Evolutionary conservation across 2,113 vertebrate genomes (phyloP).

Genomic region (Sebastes schlegelii): DNA sequence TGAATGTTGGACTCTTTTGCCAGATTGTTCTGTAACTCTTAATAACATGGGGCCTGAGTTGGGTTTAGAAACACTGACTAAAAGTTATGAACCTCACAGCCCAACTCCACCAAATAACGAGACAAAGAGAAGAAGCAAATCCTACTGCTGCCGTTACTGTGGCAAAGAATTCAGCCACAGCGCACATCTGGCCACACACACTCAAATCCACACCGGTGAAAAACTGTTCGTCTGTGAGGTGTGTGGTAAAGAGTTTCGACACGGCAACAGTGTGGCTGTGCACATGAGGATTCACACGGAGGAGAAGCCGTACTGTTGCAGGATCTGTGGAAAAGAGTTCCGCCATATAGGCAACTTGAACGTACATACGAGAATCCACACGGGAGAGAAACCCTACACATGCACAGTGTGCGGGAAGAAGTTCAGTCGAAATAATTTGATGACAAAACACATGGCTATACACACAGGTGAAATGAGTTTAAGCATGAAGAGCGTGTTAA

Average conservation of each 20-base stretch:
- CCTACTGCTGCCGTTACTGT: slow-evolving; percentile 10
- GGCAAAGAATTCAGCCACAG: slow-evolving; percentile 16
- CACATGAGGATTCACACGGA: slow-evolving; percentile 26
- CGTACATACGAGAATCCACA: slow-evolving; percentile 10
- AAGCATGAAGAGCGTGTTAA: not conserved
- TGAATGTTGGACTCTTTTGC: slow-evolving; percentile 8
- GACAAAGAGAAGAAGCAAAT: not conserved
- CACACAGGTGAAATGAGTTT: not conserved
- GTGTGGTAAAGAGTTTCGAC: slow-evolving; percentile 28
- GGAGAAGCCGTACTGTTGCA: slow-evolving; percentile 13
- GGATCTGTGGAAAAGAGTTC: slow-evolving; percentile 10
- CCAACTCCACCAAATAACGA: not conserved
- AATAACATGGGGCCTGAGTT: not conserved
- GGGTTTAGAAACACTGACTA: not conserved
- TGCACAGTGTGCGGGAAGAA: slow-evolving; percentile 5
- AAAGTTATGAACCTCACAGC: not conserved
- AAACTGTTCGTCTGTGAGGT: slow-evolving; percentile 18
- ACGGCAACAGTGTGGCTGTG: slow-evolving; percentile 15
- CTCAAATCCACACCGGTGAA: slow-evolving; percentile 5
- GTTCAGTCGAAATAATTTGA: slow-evolving; percentile 25
- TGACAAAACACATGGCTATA: slow-evolving; percentile 24
- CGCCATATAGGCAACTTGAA: slow-evolving; percentile 20
- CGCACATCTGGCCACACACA: slow-evolving; percentile 1
- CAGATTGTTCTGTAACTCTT: slow-evolving; percentile 10
- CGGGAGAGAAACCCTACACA: slow-evolving; percentile 14